These are phyloP conservation scores for Hypanus sabinus DNA, from an alignment of 2,113 vertebrate genomes.

Conservation along the genomic window DNA sequence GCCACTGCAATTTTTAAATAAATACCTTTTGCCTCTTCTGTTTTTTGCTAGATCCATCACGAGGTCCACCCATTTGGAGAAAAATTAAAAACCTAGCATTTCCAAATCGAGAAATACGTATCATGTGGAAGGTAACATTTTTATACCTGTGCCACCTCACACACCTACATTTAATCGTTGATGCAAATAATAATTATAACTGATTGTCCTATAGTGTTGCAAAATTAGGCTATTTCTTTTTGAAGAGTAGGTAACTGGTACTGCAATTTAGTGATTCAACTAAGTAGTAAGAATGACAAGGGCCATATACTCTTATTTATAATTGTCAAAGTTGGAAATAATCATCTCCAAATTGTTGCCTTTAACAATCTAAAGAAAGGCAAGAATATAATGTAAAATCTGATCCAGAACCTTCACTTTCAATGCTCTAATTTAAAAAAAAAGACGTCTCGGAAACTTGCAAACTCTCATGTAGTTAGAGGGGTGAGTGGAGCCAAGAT, in stretches of 20 bases:
- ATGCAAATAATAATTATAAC: background rate
- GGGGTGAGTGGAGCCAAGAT: too few relatives aligned
- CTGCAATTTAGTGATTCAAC: background rate
- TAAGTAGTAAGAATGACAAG: background rate
- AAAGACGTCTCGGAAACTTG: too few relatives aligned
- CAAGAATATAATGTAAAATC: too few relatives aligned
- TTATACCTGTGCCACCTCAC: background rate
- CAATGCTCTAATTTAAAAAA: too few relatives aligned
- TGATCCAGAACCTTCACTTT: too few relatives aligned
- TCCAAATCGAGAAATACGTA: constrained; percentile 47
- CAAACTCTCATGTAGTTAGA: too few relatives aligned
- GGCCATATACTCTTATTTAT: background rate
- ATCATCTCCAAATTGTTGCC: too few relatives aligned
- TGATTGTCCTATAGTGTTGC: background rate
- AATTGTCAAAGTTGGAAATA: too few relatives aligned
- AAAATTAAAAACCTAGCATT: constrained; percentile 44
- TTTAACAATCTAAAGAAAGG: too few relatives aligned
- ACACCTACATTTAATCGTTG: background rate
- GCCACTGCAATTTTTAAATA: background rate
- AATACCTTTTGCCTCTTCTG: background rate
- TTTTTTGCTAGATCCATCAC: constrained; percentile 61
- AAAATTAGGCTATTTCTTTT: background rate
- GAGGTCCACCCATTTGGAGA: constrained; percentile 71
- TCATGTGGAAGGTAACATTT: constrained; percentile 77
- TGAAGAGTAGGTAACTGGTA: too few relatives aligned